Percentiles rank a stretch among this genome's conserved stretches.
Conservation (phyloP, 2,113 vertebrate genomes). For the Amia ocellicauda region DNA sequence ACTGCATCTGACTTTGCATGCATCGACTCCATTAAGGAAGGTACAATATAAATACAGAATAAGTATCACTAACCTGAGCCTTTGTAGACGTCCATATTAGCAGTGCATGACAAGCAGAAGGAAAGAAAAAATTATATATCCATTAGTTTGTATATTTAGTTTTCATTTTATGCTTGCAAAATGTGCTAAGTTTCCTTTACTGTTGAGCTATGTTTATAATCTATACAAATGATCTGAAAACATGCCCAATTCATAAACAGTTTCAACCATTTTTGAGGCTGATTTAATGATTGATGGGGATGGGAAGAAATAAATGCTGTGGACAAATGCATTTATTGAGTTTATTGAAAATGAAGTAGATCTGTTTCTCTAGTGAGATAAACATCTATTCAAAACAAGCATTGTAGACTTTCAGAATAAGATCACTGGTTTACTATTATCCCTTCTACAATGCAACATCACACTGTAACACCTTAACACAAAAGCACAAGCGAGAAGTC, state of each 20-base stretch:
- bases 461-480: no score
- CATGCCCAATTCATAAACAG: constrained; percentile 39
- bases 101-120: constrained; percentile 86
- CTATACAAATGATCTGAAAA: constrained; percentile 39
- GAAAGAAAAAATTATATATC: constrained; percentile 84
- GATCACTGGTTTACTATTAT: no score
- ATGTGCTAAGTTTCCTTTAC: constrained; percentile 27
- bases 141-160: constrained; percentile 77
- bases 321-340: constrained; percentile 40
- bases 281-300: constrained; percentile 41
- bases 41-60: constrained; percentile 67
- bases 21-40: constrained; percentile 51
- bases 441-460: no score
- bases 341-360: no score
- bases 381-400: no score
- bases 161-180: constrained; percentile 29
- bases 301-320: constrained; percentile 35
- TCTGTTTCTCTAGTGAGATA: no score
- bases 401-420: no score
- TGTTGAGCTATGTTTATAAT: constrained; percentile 13
- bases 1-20: constrained; percentile 41
- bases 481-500: no score
- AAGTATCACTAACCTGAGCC: constrained; percentile 94
- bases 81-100: constrained; percentile 96
- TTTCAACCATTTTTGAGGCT: constrained; percentile 35